phyloP scores from a whole-genome alignment of 1,140 invertebrate genomes.

The Drosophila pseudoananassae region DNA sequence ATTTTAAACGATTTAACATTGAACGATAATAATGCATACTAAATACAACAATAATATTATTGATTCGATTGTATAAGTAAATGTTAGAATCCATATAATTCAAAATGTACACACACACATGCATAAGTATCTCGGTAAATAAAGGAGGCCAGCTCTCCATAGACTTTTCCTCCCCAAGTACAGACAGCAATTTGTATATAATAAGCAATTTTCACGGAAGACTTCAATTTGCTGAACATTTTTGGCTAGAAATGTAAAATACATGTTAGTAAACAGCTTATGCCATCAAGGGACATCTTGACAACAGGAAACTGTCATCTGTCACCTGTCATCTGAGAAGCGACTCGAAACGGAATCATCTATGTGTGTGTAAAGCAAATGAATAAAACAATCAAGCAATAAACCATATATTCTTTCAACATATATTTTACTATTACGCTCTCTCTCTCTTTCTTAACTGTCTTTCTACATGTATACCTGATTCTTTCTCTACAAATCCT shows the following conservation, averaged over 20 bases:
- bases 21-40: conserved; percentile 67
- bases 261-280: conserved; percentile 21
- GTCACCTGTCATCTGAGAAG: conserved; percentile 24
- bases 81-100: conserved; percentile 63
- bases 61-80: conserved; percentile 58
- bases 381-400: conserved; percentile 42
- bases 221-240: conserved; percentile 52
- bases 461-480: conserved; percentile 22
- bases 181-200: conserved; percentile 57
- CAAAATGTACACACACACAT: conserved; percentile 64
- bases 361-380: conserved; percentile 61
- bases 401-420: conserved; percentile 47
- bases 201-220: conserved; percentile 41
- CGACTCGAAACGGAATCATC: conserved; percentile 12
- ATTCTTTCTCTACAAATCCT: conserved; percentile 45
- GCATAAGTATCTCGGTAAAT: conserved; percentile 24
- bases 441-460: conserved; percentile 18
- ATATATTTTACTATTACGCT: conserved; percentile 57
- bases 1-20: conserved; percentile 66
- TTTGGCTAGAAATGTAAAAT: conserved; percentile 48
- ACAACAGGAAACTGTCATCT: conserved; percentile 26
- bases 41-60: conserved; percentile 60
- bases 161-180: conserved; percentile 38
- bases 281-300: conserved; percentile 4
- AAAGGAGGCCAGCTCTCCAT: conserved; percentile 23